Evolutionary conservation across 2,797 vertebrate genomes (phyloP).

Genomic region (Myotis daubentonii): DNA sequence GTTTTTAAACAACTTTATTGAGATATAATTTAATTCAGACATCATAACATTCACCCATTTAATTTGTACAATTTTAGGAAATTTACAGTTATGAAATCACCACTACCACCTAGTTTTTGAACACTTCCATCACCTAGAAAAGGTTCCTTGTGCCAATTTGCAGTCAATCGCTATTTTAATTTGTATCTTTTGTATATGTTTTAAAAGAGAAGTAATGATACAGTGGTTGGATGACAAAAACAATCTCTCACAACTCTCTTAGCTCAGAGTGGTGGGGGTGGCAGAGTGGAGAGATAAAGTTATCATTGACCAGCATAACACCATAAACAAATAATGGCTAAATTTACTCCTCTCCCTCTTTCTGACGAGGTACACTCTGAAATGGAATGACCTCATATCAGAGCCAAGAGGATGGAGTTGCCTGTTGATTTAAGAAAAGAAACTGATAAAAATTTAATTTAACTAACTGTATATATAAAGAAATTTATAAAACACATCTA

Average conservation of each 20-base stretch:
- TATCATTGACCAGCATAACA: neutral
- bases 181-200: neutral
- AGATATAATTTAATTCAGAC: too few relatives aligned
- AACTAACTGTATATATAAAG: neutral
- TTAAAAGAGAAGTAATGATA: neutral
- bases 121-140: too few relatives aligned
- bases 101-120: too few relatives aligned
- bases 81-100: too few relatives aligned
- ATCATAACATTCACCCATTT: too few relatives aligned
- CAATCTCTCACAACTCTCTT: neutral
- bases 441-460: neutral
- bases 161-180: too few relatives aligned
- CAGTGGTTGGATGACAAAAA: neutral
- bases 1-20: too few relatives aligned
- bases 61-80: too few relatives aligned
- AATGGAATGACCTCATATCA: neutral
- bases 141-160: too few relatives aligned
- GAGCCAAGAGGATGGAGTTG: neutral
- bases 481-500: neutral
- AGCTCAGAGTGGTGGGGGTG: fast-evolving
- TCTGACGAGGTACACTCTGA: neutral
- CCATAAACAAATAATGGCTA: neutral
- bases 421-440: neutral
- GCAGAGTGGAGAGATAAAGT: neutral
- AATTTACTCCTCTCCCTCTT: neutral